A percentile compares a stretch with the other conserved stretches of the same genome.
phyloP scores from a whole-genome alignment of 1,140 invertebrate genomes.

The Tribolium castaneum region DNA sequence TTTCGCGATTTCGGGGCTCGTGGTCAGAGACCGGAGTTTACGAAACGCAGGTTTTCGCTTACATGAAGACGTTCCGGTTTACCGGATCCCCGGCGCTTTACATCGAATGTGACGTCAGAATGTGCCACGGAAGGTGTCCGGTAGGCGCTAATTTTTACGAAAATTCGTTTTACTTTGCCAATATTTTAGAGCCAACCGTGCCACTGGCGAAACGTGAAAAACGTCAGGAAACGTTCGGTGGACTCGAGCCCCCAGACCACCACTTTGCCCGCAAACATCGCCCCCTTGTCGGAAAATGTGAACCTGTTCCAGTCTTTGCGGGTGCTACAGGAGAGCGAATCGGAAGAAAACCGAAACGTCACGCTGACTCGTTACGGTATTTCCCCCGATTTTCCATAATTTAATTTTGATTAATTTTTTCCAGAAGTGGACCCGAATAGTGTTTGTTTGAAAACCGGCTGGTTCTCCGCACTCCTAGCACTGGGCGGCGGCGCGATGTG shows the following conservation, averaged over 20 bases:
- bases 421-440: slow-evolving; percentile 66
- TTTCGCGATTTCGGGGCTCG: slow-evolving; percentile 91
- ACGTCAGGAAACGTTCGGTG: slow-evolving; percentile 74
- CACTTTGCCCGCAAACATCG: slow-evolving; percentile 57
- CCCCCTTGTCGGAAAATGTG: slow-evolving; percentile 83
- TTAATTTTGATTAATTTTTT: slow-evolving; percentile 31
- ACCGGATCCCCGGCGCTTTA: slow-evolving; percentile 93
- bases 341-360: slow-evolving; percentile 67
- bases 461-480: slow-evolving; percentile 79
- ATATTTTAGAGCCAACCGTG: slow-evolving; percentile 85
- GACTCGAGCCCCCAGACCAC: slow-evolving; percentile 54
- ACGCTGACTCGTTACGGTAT: slow-evolving; percentile 47
- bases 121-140: slow-evolving; percentile 94
- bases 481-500: slow-evolving; percentile 76
- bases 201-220: slow-evolving; percentile 91
- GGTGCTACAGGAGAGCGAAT: slow-evolving; percentile 87
- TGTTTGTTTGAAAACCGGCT: slow-evolving; percentile 81
- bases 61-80: slow-evolving; percentile 95
- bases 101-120: slow-evolving; percentile 93
- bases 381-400: background rate
- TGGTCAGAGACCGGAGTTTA: slow-evolving; percentile 91
- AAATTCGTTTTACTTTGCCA: background rate
- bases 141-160: slow-evolving; percentile 69
- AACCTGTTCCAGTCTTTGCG: slow-evolving; percentile 89
- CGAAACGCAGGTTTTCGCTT: slow-evolving; percentile 93